Evolutionary conservation across 2,888 invertebrate species (phyloP), one percentile per base, ranked within the genome.

Genomic region (Ernsta delagoae): DNA sequence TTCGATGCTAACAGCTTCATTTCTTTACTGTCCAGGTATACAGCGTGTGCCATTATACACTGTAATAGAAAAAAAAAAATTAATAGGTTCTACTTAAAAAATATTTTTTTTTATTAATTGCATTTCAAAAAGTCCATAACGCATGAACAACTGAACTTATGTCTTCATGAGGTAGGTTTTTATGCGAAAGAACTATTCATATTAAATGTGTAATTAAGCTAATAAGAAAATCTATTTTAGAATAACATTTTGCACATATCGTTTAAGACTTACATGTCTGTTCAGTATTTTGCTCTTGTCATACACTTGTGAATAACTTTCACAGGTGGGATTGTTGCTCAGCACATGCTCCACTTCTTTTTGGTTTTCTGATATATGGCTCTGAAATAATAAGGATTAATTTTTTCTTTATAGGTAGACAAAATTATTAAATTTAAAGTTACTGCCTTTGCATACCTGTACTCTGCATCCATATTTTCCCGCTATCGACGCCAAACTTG

Each of bases 291-390:
- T 94, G 65, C 96, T 95, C 73, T 94, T 89, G 73, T 97, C 95
- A 83, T 98, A 98, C 9, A 97, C 96, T 70, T 95, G 93, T 0
- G 96, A 94, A 84, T 98, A 98, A 39, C 93, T 94, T 56, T 92
- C 87, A 69, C 90, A 90, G 0, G 90, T 83, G 1, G 95, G 95
- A 78, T 94, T 96, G 0, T 92, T 79, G 57, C 94, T 78, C 70
- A 94, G 86, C 0, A 97, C 96, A 79, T 94, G 90, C 72, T 94
- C 87, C 63, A 97, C 92, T 94, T 98, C 98, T 4, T 95, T 92
- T 24, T 88, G 72, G 81, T 96, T 98, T 88, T 98, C 98, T 24
- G 97, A 97, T 70, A 98, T 95, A 81, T 98, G 98, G 65, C 96
- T 97, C 97, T 98, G 88, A 48, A 48, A 48, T 8, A 24, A 24